These are phyloP conservation scores for Polietes domitor DNA, from an alignment of 2,888 invertebrate species.

Conservation along the genomic window DNA sequence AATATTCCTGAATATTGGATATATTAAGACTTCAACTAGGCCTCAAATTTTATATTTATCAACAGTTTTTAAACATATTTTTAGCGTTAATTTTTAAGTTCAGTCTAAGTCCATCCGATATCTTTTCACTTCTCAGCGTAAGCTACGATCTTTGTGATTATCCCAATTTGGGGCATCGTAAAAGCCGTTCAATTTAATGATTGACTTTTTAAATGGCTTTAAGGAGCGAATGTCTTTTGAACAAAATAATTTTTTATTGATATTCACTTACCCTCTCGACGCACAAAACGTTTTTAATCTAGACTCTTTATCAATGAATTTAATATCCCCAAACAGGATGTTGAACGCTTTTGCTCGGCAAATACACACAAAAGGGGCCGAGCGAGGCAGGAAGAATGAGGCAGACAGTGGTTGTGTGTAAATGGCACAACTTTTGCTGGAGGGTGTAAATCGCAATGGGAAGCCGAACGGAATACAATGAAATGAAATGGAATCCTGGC, in stretches of 20 bases:
- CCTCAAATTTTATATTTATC: too few relatives aligned
- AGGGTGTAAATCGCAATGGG: constrained; percentile 31
- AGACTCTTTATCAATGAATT: constrained; percentile 31
- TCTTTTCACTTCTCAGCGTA: too few relatives aligned
- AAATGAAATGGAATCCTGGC: constrained; percentile 9
- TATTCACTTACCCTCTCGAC: constrained; percentile 2
- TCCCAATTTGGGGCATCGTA: background rate
- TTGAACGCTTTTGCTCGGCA: constrained; percentile 15
- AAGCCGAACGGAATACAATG: constrained; percentile 2
- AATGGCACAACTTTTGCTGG: constrained; percentile 19
- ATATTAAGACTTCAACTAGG: too few relatives aligned
- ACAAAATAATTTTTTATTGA: constrained; percentile 6
- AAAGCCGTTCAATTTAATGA: constrained; percentile 12
- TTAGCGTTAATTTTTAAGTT: too few relatives aligned
- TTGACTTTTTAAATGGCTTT: constrained; percentile 25
- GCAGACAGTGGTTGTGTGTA: constrained; percentile 15
- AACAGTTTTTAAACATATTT: too few relatives aligned
- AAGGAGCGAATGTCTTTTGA: background rate
- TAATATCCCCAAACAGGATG: constrained; percentile 37
- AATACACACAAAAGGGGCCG: background rate
- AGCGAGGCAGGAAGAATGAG: background rate
- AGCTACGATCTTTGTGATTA: too few relatives aligned
- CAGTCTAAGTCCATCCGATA: too few relatives aligned
- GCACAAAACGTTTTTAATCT: constrained; percentile 18
- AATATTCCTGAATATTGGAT: too few relatives aligned